phyloP scores from a whole-genome alignment of 2,888 invertebrate genomes.

The Harpalus rubripes region DNA sequence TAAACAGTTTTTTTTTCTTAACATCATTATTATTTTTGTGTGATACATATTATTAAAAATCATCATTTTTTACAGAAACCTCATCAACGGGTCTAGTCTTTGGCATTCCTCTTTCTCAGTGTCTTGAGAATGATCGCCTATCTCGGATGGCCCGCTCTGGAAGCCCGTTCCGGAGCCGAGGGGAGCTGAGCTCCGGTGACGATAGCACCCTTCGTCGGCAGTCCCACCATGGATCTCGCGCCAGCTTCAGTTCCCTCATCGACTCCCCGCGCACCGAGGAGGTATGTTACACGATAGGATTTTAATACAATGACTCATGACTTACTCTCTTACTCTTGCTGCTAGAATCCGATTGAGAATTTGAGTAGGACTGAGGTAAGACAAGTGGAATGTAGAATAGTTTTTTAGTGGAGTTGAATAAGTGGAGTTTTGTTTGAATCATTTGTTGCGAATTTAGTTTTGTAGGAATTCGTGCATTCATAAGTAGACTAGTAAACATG shows the following conservation, averaged over 20 bases:
- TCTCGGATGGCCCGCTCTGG: slow-evolving; percentile 76
- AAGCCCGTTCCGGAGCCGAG: slow-evolving; percentile 71
- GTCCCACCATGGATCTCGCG: slow-evolving; percentile 79
- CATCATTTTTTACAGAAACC: slow-evolving; percentile 73
- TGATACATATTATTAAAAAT: no score
- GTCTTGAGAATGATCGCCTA: slow-evolving; percentile 88
- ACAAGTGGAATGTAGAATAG: not conserved
- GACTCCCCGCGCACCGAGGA: slow-evolving; percentile 80
- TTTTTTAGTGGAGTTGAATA: not conserved
- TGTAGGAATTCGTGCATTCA: no score
- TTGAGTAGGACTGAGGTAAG: slow-evolving; percentile 58
- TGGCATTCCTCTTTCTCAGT: slow-evolving; percentile 90
- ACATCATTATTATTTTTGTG: no score
- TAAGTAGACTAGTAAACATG: no score
- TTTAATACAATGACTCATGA: not conserved
- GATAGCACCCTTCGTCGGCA: slow-evolving; percentile 76
- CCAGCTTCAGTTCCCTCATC: slow-evolving; percentile 86
- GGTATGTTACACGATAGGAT: slow-evolving; percentile 77
- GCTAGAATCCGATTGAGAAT: slow-evolving; percentile 58
- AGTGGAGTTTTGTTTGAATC: not conserved
- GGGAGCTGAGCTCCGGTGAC: slow-evolving; percentile 72
- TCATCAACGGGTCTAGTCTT: slow-evolving; percentile 85
- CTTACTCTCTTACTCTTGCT: slow-evolving; percentile 26
- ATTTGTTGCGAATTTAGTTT: no score
- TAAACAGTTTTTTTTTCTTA: no score